Evolutionary conservation across 1,140 invertebrate genomes (phyloP).

Genomic region (Eueides isabella): DNA sequence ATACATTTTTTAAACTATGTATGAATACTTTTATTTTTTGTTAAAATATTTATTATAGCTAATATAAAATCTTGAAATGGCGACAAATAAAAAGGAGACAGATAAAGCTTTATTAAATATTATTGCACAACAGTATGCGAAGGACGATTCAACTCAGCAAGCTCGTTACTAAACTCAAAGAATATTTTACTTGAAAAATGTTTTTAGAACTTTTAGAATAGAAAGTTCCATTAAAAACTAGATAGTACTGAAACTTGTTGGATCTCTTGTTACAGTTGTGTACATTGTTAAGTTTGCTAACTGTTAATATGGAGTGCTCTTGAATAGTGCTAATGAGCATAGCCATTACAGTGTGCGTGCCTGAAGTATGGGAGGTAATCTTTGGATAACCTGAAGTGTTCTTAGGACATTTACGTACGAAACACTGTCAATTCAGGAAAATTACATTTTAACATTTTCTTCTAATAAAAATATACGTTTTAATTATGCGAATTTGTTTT

Average conservation of each 20-base stretch:
- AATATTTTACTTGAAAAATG: slow-evolving; percentile 35
- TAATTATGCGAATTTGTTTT: no score
- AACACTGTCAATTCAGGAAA: neutral
- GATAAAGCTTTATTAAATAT: slow-evolving; percentile 15
- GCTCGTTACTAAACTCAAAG: slow-evolving; percentile 38
- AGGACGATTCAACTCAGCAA: slow-evolving; percentile 19
- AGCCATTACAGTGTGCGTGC: slow-evolving; percentile 60
- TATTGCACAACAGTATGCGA: slow-evolving; percentile 18
- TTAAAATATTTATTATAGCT: no score
- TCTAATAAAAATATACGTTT: no score
- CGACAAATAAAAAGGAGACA: neutral
- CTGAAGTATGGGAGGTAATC: slow-evolving; percentile 33
- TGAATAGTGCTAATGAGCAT: slow-evolving; percentile 60
- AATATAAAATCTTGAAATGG: neutral
- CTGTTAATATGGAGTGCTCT: slow-evolving; percentile 53
- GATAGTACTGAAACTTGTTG: slow-evolving; percentile 40
- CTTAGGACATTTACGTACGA: slow-evolving; percentile 18
- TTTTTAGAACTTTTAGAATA: slow-evolving; percentile 43
- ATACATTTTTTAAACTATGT: no score
- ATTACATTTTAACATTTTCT: neutral
- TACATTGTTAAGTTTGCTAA: slow-evolving; percentile 52
- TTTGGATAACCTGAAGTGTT: slow-evolving; percentile 26
- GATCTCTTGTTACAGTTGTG: slow-evolving; percentile 48
- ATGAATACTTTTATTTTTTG: no score
- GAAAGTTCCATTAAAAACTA: slow-evolving; percentile 53